Conservation (phyloP, 2,888 invertebrate genomes). For the Amiota communis region DNA sequence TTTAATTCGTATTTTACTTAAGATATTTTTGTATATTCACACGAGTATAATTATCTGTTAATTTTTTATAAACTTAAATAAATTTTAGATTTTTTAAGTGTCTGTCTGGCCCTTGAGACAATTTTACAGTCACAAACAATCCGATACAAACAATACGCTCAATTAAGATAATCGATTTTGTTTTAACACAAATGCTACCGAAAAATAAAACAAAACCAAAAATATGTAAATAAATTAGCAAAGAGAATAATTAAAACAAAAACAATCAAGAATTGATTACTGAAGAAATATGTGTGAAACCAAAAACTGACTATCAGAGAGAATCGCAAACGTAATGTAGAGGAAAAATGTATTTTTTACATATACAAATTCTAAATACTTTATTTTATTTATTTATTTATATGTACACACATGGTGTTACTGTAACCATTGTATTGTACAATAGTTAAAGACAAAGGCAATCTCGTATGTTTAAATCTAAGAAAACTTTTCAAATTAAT, state of each 20-base stretch:
- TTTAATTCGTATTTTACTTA: no score
- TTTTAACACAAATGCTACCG: constrained; percentile 13
- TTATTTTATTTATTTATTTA: no score
- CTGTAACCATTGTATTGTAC: not conserved
- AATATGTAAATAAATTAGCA: not conserved
- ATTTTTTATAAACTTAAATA: constrained; percentile 27
- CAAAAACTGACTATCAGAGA: constrained; percentile 12
- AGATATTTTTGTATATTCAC: not conserved
- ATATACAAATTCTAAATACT: no score
- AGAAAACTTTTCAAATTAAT: constrained; percentile 56
- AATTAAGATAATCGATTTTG: constrained; percentile 53
- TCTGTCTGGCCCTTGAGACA: not conserved
- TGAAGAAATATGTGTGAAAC: constrained; percentile 63
- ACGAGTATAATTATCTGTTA: constrained; percentile 23
- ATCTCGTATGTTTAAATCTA: not conserved
- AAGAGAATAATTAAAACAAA: constrained; percentile 24
- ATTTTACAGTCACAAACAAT: not conserved
- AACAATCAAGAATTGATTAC: constrained; percentile 52
- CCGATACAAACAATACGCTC: constrained; percentile 19
- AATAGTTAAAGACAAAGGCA: constrained; percentile 12
- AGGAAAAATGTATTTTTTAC: no score
- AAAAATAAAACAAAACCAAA: not conserved
- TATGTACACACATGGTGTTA: no score
- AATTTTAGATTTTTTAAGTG: constrained; percentile 23
- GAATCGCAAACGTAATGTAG: no score